phyloP scores from a whole-genome alignment of 1,140 invertebrate species.

The Anastrepha obliqua region DNA sequence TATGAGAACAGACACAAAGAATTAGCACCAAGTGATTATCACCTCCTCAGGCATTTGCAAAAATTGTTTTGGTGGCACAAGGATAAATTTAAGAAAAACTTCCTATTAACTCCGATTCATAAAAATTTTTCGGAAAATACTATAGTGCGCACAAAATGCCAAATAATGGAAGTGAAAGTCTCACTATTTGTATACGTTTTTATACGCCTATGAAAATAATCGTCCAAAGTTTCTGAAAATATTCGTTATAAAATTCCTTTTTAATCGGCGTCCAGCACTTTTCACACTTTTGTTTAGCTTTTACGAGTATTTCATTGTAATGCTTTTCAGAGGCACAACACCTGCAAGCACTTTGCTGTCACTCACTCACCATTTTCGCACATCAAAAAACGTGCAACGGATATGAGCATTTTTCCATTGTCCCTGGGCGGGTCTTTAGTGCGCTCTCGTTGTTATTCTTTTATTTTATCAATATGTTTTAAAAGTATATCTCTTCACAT shows the following conservation, averaged over 20 bases:
- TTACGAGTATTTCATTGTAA: slow-evolving; percentile 25
- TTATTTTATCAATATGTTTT: slow-evolving; percentile 20
- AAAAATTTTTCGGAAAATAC: too few relatives aligned
- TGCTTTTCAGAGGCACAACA: slow-evolving; percentile 23
- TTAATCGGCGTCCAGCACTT: slow-evolving; percentile 8
- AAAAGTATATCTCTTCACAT: neutral
- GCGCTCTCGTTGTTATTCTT: neutral
- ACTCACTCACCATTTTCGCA: slow-evolving; percentile 25
- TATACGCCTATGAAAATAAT: neutral
- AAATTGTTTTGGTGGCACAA: too few relatives aligned
- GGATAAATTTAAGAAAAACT: too few relatives aligned
- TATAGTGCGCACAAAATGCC: too few relatives aligned
- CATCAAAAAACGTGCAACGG: slow-evolving; percentile 37
- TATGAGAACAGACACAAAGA: too few relatives aligned
- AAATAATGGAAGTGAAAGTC: too few relatives aligned
- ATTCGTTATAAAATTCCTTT: slow-evolving; percentile 24
- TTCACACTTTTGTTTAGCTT: slow-evolving; percentile 2
- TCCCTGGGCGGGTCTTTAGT: neutral
- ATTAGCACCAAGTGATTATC: too few relatives aligned
- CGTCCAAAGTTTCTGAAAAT: neutral
- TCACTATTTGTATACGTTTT: too few relatives aligned
- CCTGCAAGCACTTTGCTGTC: slow-evolving; percentile 40
- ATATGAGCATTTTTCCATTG: slow-evolving; percentile 37
- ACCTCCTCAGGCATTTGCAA: too few relatives aligned
- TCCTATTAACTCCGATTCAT: too few relatives aligned